Evolutionary conservation across 2,113 vertebrate species (phyloP).

Genomic region (Myotis lucifugus): DNA sequence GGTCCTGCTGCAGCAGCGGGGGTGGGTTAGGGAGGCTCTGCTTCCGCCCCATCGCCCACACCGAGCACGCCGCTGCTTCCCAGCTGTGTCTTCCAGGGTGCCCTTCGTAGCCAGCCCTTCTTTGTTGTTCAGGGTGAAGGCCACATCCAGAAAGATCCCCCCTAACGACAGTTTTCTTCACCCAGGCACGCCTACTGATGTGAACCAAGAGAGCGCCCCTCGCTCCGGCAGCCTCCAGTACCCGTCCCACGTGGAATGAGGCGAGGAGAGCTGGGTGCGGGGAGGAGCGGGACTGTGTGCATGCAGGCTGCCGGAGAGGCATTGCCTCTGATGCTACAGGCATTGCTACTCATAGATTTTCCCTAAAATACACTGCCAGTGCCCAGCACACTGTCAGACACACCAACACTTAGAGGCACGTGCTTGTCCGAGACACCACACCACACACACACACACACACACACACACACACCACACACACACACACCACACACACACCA

Average conservation of each 20-base stretch:
- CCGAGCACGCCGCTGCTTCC: not conserved
- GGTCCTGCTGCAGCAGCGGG: not conserved
- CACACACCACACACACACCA: no score
- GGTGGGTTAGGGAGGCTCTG: not conserved
- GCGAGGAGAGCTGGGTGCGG: conserved; percentile 40
- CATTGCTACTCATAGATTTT: not conserved
- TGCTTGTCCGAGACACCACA: not conserved
- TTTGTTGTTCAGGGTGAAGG: not conserved
- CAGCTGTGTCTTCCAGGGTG: not conserved
- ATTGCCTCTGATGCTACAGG: not conserved
- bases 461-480: accelerated
- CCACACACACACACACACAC: accelerated
- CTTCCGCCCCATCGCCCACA: not conserved
- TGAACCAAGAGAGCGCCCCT: conserved; percentile 51
- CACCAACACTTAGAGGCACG: not conserved
- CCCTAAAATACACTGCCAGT: not conserved
- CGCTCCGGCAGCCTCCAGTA: conserved; percentile 58
- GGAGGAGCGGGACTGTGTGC: not conserved
- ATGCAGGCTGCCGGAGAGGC: not conserved
- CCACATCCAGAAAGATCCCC: not conserved
- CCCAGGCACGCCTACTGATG: conserved; percentile 62
- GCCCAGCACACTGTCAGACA: not conserved
- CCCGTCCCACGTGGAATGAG: conserved; percentile 69
- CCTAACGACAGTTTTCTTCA: not conserved
- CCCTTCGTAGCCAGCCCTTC: not conserved